Conservation (phyloP, 2,113 vertebrate species). For the Nothobranchius furzeri region DNA sequence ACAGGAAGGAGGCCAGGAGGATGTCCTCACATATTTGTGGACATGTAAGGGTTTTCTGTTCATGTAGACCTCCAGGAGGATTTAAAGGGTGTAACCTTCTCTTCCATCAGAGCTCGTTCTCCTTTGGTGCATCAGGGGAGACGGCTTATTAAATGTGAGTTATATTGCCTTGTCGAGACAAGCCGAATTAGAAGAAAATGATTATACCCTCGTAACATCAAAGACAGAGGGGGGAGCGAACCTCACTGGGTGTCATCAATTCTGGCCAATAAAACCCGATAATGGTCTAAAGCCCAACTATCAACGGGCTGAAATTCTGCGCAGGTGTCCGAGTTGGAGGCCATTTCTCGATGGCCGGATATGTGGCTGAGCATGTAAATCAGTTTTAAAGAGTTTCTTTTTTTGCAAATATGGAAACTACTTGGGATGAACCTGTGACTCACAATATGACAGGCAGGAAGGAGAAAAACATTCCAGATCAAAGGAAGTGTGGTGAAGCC, state of each 20-base stretch:
- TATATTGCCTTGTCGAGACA: constrained; percentile 10
- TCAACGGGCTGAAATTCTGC: not conserved
- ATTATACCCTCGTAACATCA: constrained; percentile 25
- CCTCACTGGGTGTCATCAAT: constrained; percentile 7
- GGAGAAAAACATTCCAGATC: constrained; percentile 29
- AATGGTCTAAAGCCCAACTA: constrained; percentile 19
- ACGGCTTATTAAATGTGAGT: constrained; percentile 30
- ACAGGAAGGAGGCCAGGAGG: too few species aligned
- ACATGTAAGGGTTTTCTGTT: not conserved
- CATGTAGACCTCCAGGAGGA: constrained; percentile 13
- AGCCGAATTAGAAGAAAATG: constrained; percentile 30
- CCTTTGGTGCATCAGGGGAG: constrained; percentile 20
- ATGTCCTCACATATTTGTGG: not conserved
- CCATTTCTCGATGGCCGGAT: not conserved
- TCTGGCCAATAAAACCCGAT: constrained; percentile 13
- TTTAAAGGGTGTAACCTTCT: constrained; percentile 45
- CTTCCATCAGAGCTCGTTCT: constrained; percentile 21
- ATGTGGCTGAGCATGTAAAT: not conserved
- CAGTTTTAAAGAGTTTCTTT: not conserved
- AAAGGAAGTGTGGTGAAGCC: constrained; percentile 8
- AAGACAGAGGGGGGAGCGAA: not conserved
- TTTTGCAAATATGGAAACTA: constrained; percentile 11
- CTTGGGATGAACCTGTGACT: constrained; percentile 19
- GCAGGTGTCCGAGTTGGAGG: not conserved
- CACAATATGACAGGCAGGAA: constrained; percentile 9